phyloP scores from a whole-genome alignment of 2,888 invertebrate species.

The Agriopis leucophaearia region DNA sequence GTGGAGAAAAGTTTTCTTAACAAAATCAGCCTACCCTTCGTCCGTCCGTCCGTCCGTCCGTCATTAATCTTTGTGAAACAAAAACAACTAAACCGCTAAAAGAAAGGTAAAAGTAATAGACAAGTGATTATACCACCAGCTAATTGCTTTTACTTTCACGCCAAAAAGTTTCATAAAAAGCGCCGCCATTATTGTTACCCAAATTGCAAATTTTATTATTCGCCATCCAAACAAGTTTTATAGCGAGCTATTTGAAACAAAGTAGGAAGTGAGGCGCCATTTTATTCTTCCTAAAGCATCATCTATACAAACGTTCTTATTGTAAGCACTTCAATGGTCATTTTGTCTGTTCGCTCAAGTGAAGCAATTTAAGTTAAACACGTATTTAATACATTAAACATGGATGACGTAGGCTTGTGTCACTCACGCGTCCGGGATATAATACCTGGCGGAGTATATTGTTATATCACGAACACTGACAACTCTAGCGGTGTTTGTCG shows the following conservation, averaged over 20 bases:
- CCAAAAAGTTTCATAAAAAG: conserved; percentile 29
- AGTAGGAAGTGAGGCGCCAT: conserved; percentile 42
- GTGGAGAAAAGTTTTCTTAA: background rate
- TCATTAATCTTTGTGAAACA: background rate
- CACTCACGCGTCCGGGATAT: too few species aligned
- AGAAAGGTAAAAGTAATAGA: conserved; percentile 11
- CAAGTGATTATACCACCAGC: conserved; percentile 18
- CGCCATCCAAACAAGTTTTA: conserved; percentile 45
- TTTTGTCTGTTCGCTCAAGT: too few species aligned
- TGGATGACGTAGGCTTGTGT: too few species aligned
- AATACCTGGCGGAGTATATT: too few species aligned
- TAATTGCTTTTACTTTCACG: conserved; percentile 31
- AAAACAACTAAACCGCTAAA: conserved; percentile 5
- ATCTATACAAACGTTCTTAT: background rate
- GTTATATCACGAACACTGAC: too few species aligned
- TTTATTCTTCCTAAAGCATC: conserved; percentile 26
- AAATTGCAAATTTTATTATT: conserved; percentile 44
- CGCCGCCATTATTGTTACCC: conserved; percentile 24
- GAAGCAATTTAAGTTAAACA: too few species aligned
- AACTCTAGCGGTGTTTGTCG: too few species aligned
- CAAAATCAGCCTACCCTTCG: too few species aligned
- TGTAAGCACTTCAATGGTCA: too few species aligned
- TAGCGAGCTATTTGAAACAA: conserved; percentile 42
- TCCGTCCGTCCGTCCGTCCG: too few species aligned
- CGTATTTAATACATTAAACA: too few species aligned